Percentiles rank a stretch among this genome's conserved stretches.
Evolutionary conservation across 2,888 invertebrate species (phyloP).

Genomic region (Acanthosoma haemorrhoidale): DNA sequence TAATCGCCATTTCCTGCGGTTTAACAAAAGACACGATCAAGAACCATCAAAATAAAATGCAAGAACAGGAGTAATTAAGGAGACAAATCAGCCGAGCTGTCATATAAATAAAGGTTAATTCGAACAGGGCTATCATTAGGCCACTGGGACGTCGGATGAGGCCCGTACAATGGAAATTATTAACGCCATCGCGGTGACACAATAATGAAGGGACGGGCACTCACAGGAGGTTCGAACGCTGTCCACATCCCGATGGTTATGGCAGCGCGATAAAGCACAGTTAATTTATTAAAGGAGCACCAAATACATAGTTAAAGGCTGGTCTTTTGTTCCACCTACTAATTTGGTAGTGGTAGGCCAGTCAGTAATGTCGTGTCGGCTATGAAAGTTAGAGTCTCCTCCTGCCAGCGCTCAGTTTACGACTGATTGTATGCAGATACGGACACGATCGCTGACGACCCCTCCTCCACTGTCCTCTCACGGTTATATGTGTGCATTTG

Average conservation of each 20-base stretch:
- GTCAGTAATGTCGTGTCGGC: neutral
- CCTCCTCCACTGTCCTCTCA: neutral
- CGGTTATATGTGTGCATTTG: too few species aligned
- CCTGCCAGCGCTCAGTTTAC: neutral
- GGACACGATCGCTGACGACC: neutral
- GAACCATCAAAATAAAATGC: too few species aligned
- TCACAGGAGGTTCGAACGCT: neutral
- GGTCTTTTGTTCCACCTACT: neutral
- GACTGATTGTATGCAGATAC: conserved; percentile 20
- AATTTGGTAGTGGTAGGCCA: neutral
- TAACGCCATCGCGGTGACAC: neutral
- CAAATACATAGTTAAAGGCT: neutral
- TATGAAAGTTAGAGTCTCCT: neutral
- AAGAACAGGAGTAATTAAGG: neutral
- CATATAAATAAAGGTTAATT: neutral
- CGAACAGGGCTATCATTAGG: neutral
- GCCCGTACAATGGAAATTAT: neutral
- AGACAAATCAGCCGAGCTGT: neutral
- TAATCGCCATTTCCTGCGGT: too few species aligned
- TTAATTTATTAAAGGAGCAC: neutral
- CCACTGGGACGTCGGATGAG: neutral
- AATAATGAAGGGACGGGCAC: neutral
- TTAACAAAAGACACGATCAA: too few species aligned
- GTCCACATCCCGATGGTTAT: neutral
- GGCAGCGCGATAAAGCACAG: neutral